Evolutionary conservation across 2,888 invertebrate genomes (phyloP), one percentile per base, ranked within the genome.

Genomic region (Quadroppia sp.): DNA sequence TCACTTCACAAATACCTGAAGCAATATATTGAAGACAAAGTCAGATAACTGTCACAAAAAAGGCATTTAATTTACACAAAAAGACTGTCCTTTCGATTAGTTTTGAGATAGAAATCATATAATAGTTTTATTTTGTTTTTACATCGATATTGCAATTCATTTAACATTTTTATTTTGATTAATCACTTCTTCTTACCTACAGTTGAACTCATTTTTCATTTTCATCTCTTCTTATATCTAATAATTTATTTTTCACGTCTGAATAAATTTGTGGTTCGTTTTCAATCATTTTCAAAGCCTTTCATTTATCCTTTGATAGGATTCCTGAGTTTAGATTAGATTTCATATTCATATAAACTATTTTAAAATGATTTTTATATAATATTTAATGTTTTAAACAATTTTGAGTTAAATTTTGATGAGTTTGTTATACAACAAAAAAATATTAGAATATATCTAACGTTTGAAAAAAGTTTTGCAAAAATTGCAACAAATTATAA

Each of bases 151-250:
- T 56, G 56, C 15, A 56, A 28, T 56, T 56, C 28, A 56, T 56
- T 56, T 15, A 56, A 56, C 56, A 56, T 56, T 56, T 13, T 56
- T 56, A 15, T 30, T 56, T 56, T 56, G 56, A 56, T 56, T 56
- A 56, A 56, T 56, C 28, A 56, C 17, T 30, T 30, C 11, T 30
- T 23, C 56, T 56, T 56, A 56, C 53, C 53, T 53, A 9, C 4
- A 53, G 28, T 53, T 53, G 11, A 23, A 9, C 9, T 23, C 53
- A 56, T 56, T 56, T 56, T 30, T 56, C 56, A 17, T 56, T 56
- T 56, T 56, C 28, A 13, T 13, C 17, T 17, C 56, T 56, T 28
- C 28, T 28, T 1, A 30, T 11, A 56, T 30, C 13, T 56, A 13
- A 20, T 53, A 56, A 56, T 56, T 28, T 30, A 56, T 56, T 56